Base-by-base conservation (phyloP, 2,797 vertebrate species). In the Adrianichthys oophorus region DNA sequence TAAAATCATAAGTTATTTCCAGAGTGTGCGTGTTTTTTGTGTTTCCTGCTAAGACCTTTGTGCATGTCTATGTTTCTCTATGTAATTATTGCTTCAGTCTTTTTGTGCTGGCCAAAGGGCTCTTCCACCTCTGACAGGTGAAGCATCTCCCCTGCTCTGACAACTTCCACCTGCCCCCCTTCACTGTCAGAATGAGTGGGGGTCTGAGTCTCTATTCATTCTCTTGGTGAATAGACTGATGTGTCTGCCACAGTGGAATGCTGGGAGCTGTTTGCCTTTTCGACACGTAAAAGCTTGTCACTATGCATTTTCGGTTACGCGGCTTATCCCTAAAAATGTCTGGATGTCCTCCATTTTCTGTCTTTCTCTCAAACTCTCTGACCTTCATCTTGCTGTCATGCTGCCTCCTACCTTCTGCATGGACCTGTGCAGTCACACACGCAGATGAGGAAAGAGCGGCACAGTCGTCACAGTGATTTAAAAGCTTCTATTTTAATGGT, bases 241-340 rank as follows among this genome's bases (percentile, higher is more conserved):
- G 72, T 59, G 73, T 72, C 80, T 79, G 79, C 77, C 63, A 52
- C 59, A 78, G 51, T 78, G 83, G 87, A 90, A 90, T 90, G 89
- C 74, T 63, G 61, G 65, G 68, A 74, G 66, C 71, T 90, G 81
- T 88, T 89, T 91, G 88, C 73, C 70, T 88, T 89, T 80, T 65
- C 76, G 84, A 73, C 70, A 57, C 24, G 57, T 90, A 74, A 85
- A 85, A 84, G 84, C 88, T 68, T 83, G 85, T 85, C 82, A 59
- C 70, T 78, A 65, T 1, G 29, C 54, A 16, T 56, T 77, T 47
- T 74, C 59, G 56, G 78, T 53, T 61, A 68, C 71, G 68, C 63
- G 74, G 80, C 78, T 83, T 76, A 84, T 76, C 76, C 63, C 49
- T 75, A 66, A 83, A 29, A 61, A 66, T 71, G 29, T 47, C 66